A percentile compares a stretch with the other conserved stretches of the same genome.
These are phyloP conservation scores for Arbacia lixula DNA, from an alignment of 53 echinoderm and acorn worm genomes.

Conservation along the genomic window DNA sequence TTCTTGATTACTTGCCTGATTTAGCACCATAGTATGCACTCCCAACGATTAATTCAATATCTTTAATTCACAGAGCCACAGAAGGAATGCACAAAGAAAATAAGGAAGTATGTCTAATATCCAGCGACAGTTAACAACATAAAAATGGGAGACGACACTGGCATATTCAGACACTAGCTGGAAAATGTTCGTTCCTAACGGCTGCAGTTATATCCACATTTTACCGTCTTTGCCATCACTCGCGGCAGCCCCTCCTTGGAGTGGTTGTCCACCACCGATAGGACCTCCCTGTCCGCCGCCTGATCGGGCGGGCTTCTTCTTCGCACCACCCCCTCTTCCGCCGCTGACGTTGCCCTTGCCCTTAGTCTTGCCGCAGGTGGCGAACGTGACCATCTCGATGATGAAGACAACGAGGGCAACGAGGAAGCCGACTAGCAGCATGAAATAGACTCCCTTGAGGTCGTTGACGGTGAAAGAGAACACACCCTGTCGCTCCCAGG, in stretches of 20 bases:
- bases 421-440: constrained; percentile 79
- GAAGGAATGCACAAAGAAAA: no score
- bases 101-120: no score
- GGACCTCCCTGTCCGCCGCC: constrained; percentile 26
- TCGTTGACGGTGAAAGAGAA: constrained; percentile 90
- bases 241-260: background rate
- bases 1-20: no score
- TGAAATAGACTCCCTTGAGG: constrained; percentile 85
- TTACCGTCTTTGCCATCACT: constrained; percentile 31
- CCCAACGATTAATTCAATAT: no score
- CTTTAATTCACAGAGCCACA: no score
- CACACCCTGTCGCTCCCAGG: constrained; percentile 89
- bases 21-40: no score
- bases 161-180: no score
- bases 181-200: no score
- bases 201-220: constrained; percentile 66
- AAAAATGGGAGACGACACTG: no score
- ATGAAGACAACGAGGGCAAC: constrained; percentile 69
- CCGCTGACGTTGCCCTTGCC: background rate
- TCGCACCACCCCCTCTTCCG: constrained; percentile 25
- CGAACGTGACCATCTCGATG: constrained; percentile 68
- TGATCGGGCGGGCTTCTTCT: background rate
- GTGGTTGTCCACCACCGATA: constrained; percentile 46
- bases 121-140: no score
- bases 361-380: constrained; percentile 40